These are phyloP conservation scores for Huso huso DNA, from an alignment of 2,797 vertebrate genomes.

Conservation along the genomic window DNA sequence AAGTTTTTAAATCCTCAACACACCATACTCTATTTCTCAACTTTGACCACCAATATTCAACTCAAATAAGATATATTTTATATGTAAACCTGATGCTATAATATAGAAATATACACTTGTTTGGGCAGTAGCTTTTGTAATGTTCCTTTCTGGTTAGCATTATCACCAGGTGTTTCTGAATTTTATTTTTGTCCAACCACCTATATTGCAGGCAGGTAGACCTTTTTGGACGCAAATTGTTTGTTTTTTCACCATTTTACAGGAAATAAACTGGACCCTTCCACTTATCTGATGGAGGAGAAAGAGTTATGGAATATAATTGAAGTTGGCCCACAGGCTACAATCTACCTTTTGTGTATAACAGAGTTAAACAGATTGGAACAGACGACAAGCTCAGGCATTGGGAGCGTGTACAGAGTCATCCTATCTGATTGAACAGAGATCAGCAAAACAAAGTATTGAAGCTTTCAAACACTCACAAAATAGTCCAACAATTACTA, in stretches of 20 bases:
- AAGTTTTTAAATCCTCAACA: no score
- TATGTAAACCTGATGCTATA: no score
- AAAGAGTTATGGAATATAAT: slow-evolving; percentile 37
- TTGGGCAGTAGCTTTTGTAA: no score
- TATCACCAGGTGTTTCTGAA: no score
- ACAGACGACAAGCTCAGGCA: slow-evolving; percentile 32
- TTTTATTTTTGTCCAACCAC: no score
- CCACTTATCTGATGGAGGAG: slow-evolving; percentile 39
- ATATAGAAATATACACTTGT: no score
- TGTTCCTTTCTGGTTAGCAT: no score
- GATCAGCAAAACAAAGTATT: slow-evolving; percentile 1
- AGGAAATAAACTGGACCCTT: slow-evolving; percentile 30
- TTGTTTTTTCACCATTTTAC: slow-evolving; percentile 29
- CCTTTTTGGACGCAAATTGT: neutral
- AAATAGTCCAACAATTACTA: neutral
- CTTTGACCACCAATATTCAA: no score
- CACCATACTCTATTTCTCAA: no score
- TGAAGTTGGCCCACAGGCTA: slow-evolving; percentile 34
- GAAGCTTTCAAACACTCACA: neutral
- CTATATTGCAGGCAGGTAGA: no score
- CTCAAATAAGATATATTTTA: no score
- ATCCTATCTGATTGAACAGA: slow-evolving; percentile 23
- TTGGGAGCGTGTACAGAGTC: slow-evolving; percentile 40
- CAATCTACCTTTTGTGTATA: slow-evolving; percentile 50
- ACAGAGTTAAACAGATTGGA: slow-evolving; percentile 49